A percentile compares a stretch with the other conserved stretches of the same genome.
Conservation (phyloP, 2,888 invertebrate genomes). For the Julus scanicus region DNA sequence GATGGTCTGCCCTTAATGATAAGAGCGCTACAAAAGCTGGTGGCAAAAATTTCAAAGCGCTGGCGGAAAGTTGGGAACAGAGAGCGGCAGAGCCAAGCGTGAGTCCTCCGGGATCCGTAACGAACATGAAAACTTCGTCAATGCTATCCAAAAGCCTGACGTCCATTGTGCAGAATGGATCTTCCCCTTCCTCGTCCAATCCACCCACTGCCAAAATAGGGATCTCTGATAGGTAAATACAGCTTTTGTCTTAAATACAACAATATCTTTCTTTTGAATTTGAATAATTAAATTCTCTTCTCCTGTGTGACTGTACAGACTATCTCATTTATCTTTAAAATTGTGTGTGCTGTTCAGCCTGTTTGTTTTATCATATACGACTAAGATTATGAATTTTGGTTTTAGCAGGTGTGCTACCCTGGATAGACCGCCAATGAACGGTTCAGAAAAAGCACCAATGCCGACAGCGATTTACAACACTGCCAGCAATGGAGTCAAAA, state of each 20-base stretch:
- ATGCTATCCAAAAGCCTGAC: conserved; percentile 43
- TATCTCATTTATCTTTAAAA: no score
- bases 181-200: not conserved
- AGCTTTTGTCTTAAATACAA: no score
- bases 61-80: conserved; percentile 66
- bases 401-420: not conserved
- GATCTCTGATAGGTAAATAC: not conserved
- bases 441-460: not conserved
- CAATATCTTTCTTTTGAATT: no score
- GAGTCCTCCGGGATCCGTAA: conserved; percentile 4
- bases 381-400: not conserved
- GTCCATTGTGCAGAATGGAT: conserved; percentile 49
- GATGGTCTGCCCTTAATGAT: not conserved
- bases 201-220: conserved; percentile 4
- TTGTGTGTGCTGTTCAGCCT: no score
- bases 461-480: not conserved
- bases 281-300: no score
- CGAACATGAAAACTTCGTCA: not conserved
- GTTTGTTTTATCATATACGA: not conserved
- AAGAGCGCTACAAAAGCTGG: not conserved
- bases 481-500: conserved; percentile 23
- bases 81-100: conserved; percentile 59
- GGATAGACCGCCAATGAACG: not conserved
- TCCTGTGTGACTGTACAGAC: no score
- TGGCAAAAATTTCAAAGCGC: conserved; percentile 63